Conservation (phyloP, 92 coral and sea anemone genomes). For the Muricea muricata region DNA sequence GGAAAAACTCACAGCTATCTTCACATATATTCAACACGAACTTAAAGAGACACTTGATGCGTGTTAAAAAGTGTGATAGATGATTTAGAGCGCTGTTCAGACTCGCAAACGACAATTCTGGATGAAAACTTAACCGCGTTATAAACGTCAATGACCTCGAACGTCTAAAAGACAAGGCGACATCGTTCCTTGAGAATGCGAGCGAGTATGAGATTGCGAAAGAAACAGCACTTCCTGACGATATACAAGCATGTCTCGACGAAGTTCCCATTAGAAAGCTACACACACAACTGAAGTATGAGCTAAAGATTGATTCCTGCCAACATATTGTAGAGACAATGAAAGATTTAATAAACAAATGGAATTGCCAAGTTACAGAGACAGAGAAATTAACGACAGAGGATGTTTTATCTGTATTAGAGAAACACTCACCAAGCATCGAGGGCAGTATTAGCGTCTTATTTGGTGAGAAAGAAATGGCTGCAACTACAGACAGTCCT, state of each 20-base stretch:
- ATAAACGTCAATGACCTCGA: background rate
- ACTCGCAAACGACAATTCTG: background rate
- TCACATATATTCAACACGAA: background rate
- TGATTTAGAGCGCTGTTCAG: background rate
- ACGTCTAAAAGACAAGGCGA: background rate
- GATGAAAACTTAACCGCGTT: background rate
- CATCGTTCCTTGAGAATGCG: background rate
- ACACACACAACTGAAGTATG: background rate
- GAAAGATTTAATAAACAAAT: background rate
- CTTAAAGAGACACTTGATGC: background rate
- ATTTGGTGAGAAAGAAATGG: background rate
- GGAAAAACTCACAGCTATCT: background rate
- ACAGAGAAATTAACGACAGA: background rate
- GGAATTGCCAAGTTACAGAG: background rate
- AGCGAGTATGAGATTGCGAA: constrained; percentile 3
- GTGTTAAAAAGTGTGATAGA: background rate
- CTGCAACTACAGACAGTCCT: background rate
- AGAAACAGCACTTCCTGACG: background rate
- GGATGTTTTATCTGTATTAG: background rate
- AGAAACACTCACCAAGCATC: background rate
- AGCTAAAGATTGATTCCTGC: background rate
- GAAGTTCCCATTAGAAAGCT: background rate
- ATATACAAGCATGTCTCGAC: background rate
- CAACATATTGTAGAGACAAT: background rate
- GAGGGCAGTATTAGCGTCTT: background rate